These are phyloP conservation scores for Geopemphigus sp. DNA, from an alignment of 1,140 invertebrate genomes.

Conservation along the genomic window DNA sequence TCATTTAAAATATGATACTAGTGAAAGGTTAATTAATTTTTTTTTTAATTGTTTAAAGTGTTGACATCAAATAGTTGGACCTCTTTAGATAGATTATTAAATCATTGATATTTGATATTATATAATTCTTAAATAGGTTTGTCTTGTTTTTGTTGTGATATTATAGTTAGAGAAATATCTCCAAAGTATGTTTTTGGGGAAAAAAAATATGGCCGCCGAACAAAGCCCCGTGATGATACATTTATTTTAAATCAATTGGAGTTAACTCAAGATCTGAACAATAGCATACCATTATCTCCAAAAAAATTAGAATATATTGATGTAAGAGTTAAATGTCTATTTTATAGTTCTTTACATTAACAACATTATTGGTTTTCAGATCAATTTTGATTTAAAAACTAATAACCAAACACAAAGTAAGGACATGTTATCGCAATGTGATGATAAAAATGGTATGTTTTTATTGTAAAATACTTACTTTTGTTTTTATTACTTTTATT, in stretches of 20 bases:
- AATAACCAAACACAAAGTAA: background rate
- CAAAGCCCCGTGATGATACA: constrained; percentile 58
- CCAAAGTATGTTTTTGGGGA: constrained; percentile 71
- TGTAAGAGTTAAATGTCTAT: constrained; percentile 22
- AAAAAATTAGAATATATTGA: constrained; percentile 17
- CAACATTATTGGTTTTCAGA: background rate
- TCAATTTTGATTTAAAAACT: constrained; percentile 5
- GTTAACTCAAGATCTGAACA: constrained; percentile 44
- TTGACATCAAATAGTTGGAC: background rate
- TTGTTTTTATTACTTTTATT: background rate
- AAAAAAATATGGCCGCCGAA: constrained; percentile 74
- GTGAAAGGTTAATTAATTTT: constrained; percentile 23
- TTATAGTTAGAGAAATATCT: constrained; percentile 63
- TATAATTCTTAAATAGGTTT: background rate
- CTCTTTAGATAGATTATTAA: background rate
- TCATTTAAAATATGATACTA: background rate
- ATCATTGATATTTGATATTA: background rate
- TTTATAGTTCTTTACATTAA: background rate
- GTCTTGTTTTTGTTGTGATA: constrained; percentile 15
- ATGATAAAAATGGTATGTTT: constrained; percentile 25
- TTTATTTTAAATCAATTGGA: constrained; percentile 50
- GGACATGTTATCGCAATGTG: constrained; percentile 26
- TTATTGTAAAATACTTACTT: background rate
- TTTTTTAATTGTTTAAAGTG: background rate
- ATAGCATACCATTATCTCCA: background rate